phyloP scores from a whole-genome alignment of 2,113 vertebrate genomes.

The Corythoichthys haematopterus region DNA sequence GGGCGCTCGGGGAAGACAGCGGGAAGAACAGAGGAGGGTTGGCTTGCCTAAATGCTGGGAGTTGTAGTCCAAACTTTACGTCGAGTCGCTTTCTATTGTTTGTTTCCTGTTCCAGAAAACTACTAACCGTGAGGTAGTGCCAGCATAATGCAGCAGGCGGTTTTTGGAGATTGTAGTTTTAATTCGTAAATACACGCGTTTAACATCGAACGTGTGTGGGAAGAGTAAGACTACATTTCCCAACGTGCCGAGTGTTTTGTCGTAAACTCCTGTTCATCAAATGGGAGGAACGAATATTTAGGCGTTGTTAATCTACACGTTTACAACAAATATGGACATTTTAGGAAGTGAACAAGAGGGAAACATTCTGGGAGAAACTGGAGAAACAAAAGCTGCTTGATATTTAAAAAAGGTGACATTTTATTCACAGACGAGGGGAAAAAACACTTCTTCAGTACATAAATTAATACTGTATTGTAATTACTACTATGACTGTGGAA shows the following conservation, averaged over 20 bases:
- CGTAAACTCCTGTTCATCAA: conserved; percentile 57
- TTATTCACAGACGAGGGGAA: background rate
- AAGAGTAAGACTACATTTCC: conserved; percentile 47
- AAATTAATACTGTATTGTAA: no score
- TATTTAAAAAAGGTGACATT: conserved; percentile 13
- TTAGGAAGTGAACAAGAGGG: conserved; percentile 21
- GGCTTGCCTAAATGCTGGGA: conserved; percentile 33
- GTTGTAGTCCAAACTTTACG: conserved; percentile 53
- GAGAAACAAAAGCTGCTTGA: conserved; percentile 68
- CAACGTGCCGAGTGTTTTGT: conserved; percentile 37
- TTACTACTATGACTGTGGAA: no score
- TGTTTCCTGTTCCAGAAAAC: conserved; percentile 3
- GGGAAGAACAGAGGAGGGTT: conserved; percentile 30
- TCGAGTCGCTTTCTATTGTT: accelerated
- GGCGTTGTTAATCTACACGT: conserved; percentile 72
- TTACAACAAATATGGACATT: conserved; percentile 50
- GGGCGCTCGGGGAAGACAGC: conserved; percentile 49
- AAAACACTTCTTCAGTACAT: no score
- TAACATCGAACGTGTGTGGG: accelerated
- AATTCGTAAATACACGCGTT: accelerated
- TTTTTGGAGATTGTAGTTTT: conserved; percentile 55
- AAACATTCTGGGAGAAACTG: conserved; percentile 29
- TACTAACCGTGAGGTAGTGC: conserved; percentile 35
- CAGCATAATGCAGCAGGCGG: background rate
- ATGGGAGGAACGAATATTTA: conserved; percentile 18